Evolutionary conservation across 2,797 vertebrate species (phyloP).

Genomic region (Macroramphosus scolopax): DNA sequence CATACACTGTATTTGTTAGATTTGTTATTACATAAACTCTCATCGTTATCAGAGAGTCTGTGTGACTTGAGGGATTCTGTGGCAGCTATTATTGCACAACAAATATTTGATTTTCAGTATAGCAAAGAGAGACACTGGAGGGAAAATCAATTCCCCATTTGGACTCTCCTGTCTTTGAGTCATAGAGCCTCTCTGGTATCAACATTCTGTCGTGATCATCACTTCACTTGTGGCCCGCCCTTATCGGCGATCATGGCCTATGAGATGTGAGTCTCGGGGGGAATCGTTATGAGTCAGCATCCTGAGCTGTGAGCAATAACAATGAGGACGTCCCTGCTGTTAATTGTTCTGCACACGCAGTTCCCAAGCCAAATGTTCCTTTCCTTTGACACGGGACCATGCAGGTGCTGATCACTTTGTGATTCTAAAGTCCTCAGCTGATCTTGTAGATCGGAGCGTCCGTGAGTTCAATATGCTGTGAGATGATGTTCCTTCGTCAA

Average conservation of each 20-base stretch:
- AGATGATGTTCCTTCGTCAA: slow-evolving; percentile 4
- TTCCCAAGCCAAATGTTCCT: background rate
- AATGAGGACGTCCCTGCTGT: slow-evolving; percentile 9
- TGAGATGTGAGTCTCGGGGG: slow-evolving; percentile 27
- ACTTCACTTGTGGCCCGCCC: slow-evolving; percentile 17
- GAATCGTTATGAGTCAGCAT: slow-evolving; percentile 20
- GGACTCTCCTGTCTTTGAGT: slow-evolving; percentile 9
- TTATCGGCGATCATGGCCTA: slow-evolving; percentile 22
- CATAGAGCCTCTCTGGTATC: slow-evolving; percentile 20
- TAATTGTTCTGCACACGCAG: background rate
- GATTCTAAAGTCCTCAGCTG: background rate
- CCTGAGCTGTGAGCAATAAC: slow-evolving; percentile 15
- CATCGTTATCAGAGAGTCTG: slow-evolving; percentile 3
- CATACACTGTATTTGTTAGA: slow-evolving; percentile 15
- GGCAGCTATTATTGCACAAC: slow-evolving; percentile 24
- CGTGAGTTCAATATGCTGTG: background rate
- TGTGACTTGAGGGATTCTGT: slow-evolving; percentile 32
- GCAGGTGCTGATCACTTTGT: background rate
- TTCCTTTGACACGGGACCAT: background rate
- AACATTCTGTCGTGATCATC: slow-evolving; percentile 39
- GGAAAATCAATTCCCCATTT: slow-evolving; percentile 43
- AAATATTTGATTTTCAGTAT: slow-evolving; percentile 37
- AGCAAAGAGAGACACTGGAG: slow-evolving; percentile 16
- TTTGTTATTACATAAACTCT: slow-evolving; percentile 22
- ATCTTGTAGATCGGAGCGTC: slow-evolving; percentile 6